A percentile compares a stretch with the other conserved stretches of the same genome.
These are phyloP conservation scores for Ochotona princeps DNA, from an alignment of 2,113 vertebrate genomes.

Conservation along the genomic window DNA sequence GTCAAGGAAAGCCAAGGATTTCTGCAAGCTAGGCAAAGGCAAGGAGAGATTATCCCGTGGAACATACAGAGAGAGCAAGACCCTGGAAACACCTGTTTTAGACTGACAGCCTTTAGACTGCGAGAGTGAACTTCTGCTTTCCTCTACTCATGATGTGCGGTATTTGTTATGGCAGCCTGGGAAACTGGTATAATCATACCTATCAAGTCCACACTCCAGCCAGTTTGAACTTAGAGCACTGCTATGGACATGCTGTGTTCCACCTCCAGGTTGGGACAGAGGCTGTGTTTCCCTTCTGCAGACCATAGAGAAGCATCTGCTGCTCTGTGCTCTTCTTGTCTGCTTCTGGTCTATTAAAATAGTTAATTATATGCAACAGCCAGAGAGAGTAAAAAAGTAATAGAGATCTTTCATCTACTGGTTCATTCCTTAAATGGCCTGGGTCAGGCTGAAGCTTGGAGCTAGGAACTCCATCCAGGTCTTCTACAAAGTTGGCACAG, in stretches of 20 bases:
- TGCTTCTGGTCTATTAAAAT: neutral
- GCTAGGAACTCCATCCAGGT: too few species aligned
- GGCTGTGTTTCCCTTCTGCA: rapidly evolving
- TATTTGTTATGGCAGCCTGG: neutral
- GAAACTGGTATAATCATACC: neutral
- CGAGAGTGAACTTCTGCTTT: neutral
- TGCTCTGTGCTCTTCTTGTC: neutral
- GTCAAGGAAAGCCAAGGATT: neutral
- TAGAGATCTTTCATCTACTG: too few species aligned
- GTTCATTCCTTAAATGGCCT: too few species aligned
- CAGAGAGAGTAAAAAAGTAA: too few species aligned
- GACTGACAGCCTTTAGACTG: neutral
- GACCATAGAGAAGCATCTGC: neutral
- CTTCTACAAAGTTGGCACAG: too few species aligned
- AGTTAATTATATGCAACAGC: too few species aligned
- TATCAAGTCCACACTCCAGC: neutral
- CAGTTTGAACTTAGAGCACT: neutral
- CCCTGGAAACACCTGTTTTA: neutral
- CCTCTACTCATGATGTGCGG: neutral
- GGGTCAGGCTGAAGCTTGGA: too few species aligned
- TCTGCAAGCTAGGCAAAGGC: neutral
- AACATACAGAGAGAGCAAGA: neutral
- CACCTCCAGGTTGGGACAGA: neutral
- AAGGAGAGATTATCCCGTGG: neutral
- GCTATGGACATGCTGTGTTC: neutral